A percentile compares a stretch with the other conserved stretches of the same genome.
Conservation (phyloP, 2,113 vertebrate species). For the Oxygymnocypris stewartii region DNA sequence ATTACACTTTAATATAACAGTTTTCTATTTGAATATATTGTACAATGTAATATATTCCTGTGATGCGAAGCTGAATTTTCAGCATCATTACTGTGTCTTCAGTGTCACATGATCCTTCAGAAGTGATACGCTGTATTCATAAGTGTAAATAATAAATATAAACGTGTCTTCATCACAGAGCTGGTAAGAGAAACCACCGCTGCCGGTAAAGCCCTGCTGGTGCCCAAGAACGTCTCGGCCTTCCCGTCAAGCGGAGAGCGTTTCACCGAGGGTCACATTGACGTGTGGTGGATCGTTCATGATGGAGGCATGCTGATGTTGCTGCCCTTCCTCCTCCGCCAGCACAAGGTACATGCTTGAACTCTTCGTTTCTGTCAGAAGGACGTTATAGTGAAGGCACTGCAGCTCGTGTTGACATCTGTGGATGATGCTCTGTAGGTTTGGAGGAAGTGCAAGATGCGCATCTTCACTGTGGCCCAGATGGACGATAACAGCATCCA, state of each 20-base stretch:
- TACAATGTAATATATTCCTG: background rate
- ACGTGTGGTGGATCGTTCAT: conserved; percentile 98
- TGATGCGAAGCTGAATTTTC: background rate
- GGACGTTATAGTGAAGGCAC: background rate
- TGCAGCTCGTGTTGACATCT: background rate
- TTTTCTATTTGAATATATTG: background rate
- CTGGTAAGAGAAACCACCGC: conserved; percentile 95
- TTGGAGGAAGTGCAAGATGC: conserved; percentile 99
- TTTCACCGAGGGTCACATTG: conserved; percentile 93
- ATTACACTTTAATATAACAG: background rate
- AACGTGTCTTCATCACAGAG: conserved; percentile 73
- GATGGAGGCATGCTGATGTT: conserved; percentile 99
- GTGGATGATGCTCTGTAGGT: conserved; percentile 74
- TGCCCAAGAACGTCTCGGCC: conserved; percentile 92
- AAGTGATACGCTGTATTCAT: background rate
- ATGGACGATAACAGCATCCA: conserved; percentile 99
- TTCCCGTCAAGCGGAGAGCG: conserved; percentile 95
- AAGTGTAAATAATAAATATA: background rate
- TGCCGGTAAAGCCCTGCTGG: conserved; percentile 89
- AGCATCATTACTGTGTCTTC: background rate
- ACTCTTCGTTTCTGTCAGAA: background rate
- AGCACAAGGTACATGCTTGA: conserved; percentile 86
- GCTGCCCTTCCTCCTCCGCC: conserved; percentile 94
- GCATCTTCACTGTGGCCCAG: conserved; percentile 98
- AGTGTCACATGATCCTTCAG: background rate